Evolutionary conservation across 92 coral and sea anemone species (phyloP), one percentile per base, ranked within the genome.

Genomic region (Palythoa grandiflora): DNA sequence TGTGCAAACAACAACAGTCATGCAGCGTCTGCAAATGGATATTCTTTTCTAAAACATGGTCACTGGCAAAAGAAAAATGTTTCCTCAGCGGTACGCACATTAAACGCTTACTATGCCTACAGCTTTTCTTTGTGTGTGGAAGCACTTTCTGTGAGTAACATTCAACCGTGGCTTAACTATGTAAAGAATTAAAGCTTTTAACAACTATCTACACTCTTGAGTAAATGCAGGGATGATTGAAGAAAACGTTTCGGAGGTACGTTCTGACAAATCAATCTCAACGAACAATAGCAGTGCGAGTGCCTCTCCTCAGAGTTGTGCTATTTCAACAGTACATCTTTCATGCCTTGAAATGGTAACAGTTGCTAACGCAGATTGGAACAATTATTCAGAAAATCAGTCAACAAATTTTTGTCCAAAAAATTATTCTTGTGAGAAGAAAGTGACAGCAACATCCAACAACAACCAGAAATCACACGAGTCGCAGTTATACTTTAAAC

Each of bases 31-130:
- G 66, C 60, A 54, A 60, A 60, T 60, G 13, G 66, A 60, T 60
- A 14, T 54, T 55, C 14, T 12, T 44, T 12, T 55, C 14, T 55
- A 13, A 55, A 55, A 55, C 61, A 55, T 28, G 28, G 28, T 28
- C 28, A 28, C 11, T 55, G 12, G 14, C n/a, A 3, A 15, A 19
- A 17, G 68, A 60, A 60, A 60, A 28, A 28, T 3, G 70, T 63
- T 63, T 63, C 70, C 70, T 63, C 70, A n/a, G 70, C 35, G 36
- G 70, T 63, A 35, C 70, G 70, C 70, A 63, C 10, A 19, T 55
- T 55, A 55, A 61, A 17, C 36, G 68, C 21, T 17, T 61, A 7
- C 68, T 55, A 11, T 55, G n/a, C 5, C 35, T 17, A n/a, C 70
- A 4, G 70, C 36, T n/a, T 63, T 63, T 63, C 3, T 63, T n/a